These are phyloP conservation scores for Heliocidaris erythrogramma DNA, from an alignment of 35 echinoderm and acorn worm genomes.

Conservation along the genomic window DNA sequence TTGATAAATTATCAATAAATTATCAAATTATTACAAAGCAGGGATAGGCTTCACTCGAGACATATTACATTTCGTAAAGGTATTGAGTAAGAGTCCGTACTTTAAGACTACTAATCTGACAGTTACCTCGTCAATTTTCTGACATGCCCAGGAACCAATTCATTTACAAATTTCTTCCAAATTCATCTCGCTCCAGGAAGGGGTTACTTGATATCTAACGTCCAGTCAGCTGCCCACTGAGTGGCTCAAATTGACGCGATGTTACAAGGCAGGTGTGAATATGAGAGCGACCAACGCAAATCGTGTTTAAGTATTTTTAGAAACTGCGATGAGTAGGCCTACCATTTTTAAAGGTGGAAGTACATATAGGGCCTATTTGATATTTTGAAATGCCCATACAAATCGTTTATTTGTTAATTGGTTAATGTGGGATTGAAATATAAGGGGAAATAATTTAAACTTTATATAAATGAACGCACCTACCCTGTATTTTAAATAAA, in stretches of 20 bases:
- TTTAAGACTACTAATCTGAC: background rate
- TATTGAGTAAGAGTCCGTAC: background rate
- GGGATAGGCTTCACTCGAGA: background rate
- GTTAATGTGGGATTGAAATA: too few species aligned
- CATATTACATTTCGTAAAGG: background rate
- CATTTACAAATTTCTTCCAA: conserved; percentile 3
- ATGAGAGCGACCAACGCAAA: background rate
- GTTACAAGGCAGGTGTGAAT: background rate
- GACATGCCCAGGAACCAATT: background rate
- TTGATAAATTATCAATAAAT: too few species aligned
- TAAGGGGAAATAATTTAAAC: too few species aligned
- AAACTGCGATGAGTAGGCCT: too few species aligned
- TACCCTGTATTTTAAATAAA: too few species aligned
- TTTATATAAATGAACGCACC: too few species aligned
- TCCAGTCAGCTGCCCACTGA: background rate
- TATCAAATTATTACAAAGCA: background rate
- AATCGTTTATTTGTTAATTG: too few species aligned
- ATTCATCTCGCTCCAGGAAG: background rate
- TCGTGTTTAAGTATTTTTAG: too few species aligned
- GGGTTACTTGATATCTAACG: background rate
- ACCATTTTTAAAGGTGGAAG: too few species aligned
- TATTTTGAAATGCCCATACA: too few species aligned
- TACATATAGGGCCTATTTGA: too few species aligned
- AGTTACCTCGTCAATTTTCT: background rate
- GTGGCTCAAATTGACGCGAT: background rate